These are phyloP conservation scores for Serripes groenlandicus DNA, from an alignment of 2,888 invertebrate species.

Conservation along the genomic window DNA sequence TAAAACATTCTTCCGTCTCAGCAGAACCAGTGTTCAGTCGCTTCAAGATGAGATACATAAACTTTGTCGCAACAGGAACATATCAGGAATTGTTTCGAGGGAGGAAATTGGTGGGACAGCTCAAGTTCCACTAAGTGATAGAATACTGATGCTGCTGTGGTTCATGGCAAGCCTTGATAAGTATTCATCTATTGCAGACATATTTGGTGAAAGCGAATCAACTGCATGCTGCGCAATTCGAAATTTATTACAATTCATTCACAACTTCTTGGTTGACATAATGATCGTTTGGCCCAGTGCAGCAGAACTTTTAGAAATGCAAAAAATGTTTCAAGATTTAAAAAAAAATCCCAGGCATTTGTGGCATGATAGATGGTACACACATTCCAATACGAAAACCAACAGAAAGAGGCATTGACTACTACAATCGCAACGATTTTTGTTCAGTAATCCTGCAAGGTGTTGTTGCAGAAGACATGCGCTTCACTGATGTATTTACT, in stretches of 20 bases:
- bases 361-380: conserved; percentile 39
- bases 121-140: conserved; percentile 9
- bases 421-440: conserved; percentile 36
- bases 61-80: conserved; percentile 14
- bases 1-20: conserved; percentile 22
- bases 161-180: conserved; percentile 35
- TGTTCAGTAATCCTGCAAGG: conserved; percentile 39
- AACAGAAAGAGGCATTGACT: conserved; percentile 16
- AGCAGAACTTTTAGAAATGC: conserved; percentile 25
- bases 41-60: conserved; percentile 5
- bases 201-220: conserved; percentile 35
- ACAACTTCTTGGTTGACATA: conserved; percentile 19
- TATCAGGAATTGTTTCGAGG: conserved; percentile 11
- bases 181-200: conserved; percentile 33
- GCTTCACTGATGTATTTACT: conserved; percentile 36
- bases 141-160: conserved; percentile 37
- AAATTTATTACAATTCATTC: conserved; percentile 20
- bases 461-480: conserved; percentile 22
- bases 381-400: conserved; percentile 35
- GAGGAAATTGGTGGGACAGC: conserved; percentile 11
- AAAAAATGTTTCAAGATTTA: conserved; percentile 16
- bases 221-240: conserved; percentile 31
- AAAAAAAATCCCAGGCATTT: conserved; percentile 35
- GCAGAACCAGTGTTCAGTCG: conserved; percentile 5
- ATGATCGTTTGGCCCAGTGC: conserved; percentile 33